Evolutionary conservation across 2,113 vertebrate species (phyloP).

Genomic region (Cnemophilus loriae): DNA sequence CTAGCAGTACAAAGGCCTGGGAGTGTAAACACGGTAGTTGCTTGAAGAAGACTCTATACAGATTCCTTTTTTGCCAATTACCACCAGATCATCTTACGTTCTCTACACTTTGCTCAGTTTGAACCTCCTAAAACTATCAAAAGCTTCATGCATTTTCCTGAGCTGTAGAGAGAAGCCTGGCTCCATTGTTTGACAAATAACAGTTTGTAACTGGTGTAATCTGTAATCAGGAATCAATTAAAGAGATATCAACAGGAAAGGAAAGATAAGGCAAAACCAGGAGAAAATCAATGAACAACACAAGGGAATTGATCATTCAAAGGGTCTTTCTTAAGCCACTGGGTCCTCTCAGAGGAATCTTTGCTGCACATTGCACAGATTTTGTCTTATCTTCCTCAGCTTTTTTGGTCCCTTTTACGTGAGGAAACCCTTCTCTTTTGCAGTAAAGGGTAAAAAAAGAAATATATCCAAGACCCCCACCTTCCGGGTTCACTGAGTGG

Average conservation of each 20-base stretch:
- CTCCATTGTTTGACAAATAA: constrained; percentile 38
- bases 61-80: background rate
- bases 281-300: constrained; percentile 54
- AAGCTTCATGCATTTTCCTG: background rate
- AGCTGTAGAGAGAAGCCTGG: background rate
- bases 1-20: background rate
- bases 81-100: background rate
- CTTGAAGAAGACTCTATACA: background rate
- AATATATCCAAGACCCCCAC: background rate
- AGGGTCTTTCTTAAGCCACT: constrained; percentile 23
- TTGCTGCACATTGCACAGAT: background rate
- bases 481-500: background rate
- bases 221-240: constrained; percentile 64
- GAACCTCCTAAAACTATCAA: background rate
- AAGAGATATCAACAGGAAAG: constrained; percentile 39
- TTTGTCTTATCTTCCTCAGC: background rate
- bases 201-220: constrained; percentile 47
- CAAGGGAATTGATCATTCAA: constrained; percentile 24
- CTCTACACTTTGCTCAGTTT: background rate
- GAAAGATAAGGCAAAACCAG: constrained; percentile 39
- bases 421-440: background rate
- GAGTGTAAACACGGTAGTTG: constrained; percentile 29
- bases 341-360: background rate
- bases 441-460: background rate
- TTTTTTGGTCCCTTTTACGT: background rate